A percentile compares a stretch with the other conserved stretches of the same genome.
Conservation (phyloP, 2,888 invertebrate genomes). For the Argyra leucocephala region DNA sequence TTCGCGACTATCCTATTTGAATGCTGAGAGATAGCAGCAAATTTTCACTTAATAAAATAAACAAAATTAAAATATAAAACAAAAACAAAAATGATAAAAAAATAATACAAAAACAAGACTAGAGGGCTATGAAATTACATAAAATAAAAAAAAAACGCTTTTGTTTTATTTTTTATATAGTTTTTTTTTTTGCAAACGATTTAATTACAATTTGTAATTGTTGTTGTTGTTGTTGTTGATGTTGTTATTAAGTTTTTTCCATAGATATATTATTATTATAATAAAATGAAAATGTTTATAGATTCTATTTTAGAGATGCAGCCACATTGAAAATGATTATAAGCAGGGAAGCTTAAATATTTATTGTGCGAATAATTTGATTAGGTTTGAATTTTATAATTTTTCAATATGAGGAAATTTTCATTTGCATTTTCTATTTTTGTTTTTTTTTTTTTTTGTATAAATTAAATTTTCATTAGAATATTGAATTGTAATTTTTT, state of each 20-base stretch:
- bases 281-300: neutral
- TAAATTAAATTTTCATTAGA: too few relatives aligned
- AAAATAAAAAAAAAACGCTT: neutral
- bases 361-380: slow-evolving; percentile 1
- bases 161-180: neutral
- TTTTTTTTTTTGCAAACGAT: neutral
- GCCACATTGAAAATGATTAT: neutral
- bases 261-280: too few relatives aligned
- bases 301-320: neutral
- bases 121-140: neutral
- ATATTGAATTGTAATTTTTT: too few relatives aligned
- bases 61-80: too few relatives aligned
- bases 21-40: neutral
- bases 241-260: neutral
- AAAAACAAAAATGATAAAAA: too few relatives aligned
- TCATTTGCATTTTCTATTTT: too few relatives aligned
- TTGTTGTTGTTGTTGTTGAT: neutral
- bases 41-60: slow-evolving; percentile 1
- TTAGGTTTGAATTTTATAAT: too few relatives aligned
- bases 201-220: neutral
- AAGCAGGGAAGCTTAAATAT: neutral
- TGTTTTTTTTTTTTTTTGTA: too few relatives aligned
- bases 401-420: too few relatives aligned
- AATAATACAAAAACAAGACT: neutral
- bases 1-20: neutral